Evolutionary conservation across 92 coral and sea anemone species (phyloP), one percentile per base, ranked within the genome.

Genomic region (Paramuricea clavata): DNA sequence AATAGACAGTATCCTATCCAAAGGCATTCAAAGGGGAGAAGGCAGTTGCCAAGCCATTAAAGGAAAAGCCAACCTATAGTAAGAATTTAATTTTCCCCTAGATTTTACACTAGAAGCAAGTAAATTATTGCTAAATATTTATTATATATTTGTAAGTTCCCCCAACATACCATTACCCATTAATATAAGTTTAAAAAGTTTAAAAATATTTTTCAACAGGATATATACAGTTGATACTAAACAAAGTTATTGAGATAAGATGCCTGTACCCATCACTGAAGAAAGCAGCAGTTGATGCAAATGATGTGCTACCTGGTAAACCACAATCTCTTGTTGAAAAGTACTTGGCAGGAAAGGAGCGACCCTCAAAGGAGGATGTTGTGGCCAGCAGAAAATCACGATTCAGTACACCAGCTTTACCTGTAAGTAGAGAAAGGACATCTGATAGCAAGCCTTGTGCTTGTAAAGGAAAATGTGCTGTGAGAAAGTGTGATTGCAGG

Each of bases 21-120:
- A 83, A 83, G 68, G 87, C 56, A 5, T 69, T 70, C 68, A 83
- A 71, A 69, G 87, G 87, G 47, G 80, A 83, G 76, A 83, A 83
- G 60, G 33, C n/a, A n/a, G n/a, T n/a, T n/a, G n/a, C n/a, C n/a
- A n/a, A n/a, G n/a, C n/a, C n/a, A n/a, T n/a, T n/a, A n/a, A n/a
- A n/a, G n/a, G n/a, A n/a, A n/a, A n/a, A n/a, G n/a, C n/a, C n/a
- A n/a, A n/a, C n/a, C n/a, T 83, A 83, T 43, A 69, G 87, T 83
- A 83, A 5, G 77, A 21, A 71, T 21, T 33, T 36, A 36, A 36
- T 36, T 36, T 36, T 36, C 42, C 42, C 42, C 42, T 36, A 36
- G 42, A 36, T 36, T 36, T 3, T 36, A n/a, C n/a, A n/a, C n/a
- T n/a, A n/a, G n/a, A n/a, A n/a, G n/a, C n/a, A n/a, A n/a, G n/a